Evolutionary conservation across 2,113 vertebrate genomes (phyloP), one percentile per base, ranked within the genome.

Genomic region (Microtus pennsylvanicus): DNA sequence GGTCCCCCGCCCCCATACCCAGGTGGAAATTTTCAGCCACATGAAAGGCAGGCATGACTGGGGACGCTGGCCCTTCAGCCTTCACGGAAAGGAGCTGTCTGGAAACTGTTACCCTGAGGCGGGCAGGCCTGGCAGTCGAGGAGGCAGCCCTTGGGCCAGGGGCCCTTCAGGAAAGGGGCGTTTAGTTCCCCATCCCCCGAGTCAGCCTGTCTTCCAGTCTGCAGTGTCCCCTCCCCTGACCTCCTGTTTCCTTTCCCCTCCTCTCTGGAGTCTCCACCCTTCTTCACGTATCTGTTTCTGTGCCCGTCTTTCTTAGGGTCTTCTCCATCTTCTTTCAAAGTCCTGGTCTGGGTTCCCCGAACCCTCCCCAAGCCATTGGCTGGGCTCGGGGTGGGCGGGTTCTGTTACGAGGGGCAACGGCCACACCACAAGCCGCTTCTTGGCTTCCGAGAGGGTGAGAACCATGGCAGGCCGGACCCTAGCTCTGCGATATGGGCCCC

Each of bases 11-110:
- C 38, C 38, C 78, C 70, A 82, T 74, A 52, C n/a, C 96, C 97
- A 96, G 97, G 96, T 97, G 96, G 96, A 95, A 97, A 86, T 95
- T 97, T 96, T 97, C 97, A 98, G 78, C 81, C 86, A 88, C 97
- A 96, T 97, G 96, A 95, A 97, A 97, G 92, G 95, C 96, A 95
- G 96, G 38, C 92, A 26, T 90, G 80, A 52, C 52, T 42, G 70
- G 35, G 4, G 33, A 65, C 42, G 89, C 42, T 26, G 7, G 1
- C 45, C 42, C 42, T 93, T 67, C 87, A 55, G 74, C 77, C 4
- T 61, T 28, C 55, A 7, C 21, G 3, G 16, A 50, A 82, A 89
- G 74, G 94, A 11, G 65, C 61, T 11, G 94, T 97, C 97, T 97
- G 97, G 95, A 96, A 97, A 74, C 76, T 35, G 82, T 97, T 94